Evolutionary conservation across 1,140 invertebrate species (phyloP).

Genomic region (Heliconius eleuchia): DNA sequence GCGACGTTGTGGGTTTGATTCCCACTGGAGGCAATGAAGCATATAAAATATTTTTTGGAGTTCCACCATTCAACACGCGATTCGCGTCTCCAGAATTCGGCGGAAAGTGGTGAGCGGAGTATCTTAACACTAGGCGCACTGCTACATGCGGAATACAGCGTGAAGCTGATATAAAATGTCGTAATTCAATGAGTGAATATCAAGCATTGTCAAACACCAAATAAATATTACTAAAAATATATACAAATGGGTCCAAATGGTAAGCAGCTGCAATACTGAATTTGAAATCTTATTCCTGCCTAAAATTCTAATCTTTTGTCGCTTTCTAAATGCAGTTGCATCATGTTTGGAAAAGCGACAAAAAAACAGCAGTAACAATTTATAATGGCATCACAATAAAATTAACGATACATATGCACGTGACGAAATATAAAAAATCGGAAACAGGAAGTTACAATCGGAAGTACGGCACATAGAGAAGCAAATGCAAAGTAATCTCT

Average conservation of each 20-base stretch:
- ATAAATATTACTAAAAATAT: too few species aligned
- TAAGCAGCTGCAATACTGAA: neutral
- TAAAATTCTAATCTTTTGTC: neutral
- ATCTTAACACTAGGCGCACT: too few species aligned
- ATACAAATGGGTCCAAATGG: neutral
- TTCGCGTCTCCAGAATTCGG: too few species aligned
- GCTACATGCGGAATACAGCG: too few species aligned
- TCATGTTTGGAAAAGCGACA: neutral
- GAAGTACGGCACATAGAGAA: constrained; percentile 31
- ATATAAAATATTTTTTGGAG: too few species aligned
- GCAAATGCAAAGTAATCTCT: constrained; percentile 30
- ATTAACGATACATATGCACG: constrained; percentile 14
- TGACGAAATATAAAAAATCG: constrained; percentile 23
- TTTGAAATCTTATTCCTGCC: neutral
- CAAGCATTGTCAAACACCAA: too few species aligned
- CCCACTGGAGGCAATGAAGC: too few species aligned
- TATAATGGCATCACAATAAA: neutral
- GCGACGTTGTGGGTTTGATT: too few species aligned
- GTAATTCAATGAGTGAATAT: too few species aligned
- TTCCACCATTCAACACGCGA: too few species aligned
- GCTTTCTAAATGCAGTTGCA: neutral
- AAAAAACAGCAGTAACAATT: neutral
- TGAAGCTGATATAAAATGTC: too few species aligned
- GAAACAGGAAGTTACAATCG: constrained; percentile 28
- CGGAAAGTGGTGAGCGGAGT: too few species aligned